A percentile compares a stretch with the other conserved stretches of the same genome.
Conservation (phyloP, 2,797 vertebrate species). For the Esox masquinongy region DNA sequence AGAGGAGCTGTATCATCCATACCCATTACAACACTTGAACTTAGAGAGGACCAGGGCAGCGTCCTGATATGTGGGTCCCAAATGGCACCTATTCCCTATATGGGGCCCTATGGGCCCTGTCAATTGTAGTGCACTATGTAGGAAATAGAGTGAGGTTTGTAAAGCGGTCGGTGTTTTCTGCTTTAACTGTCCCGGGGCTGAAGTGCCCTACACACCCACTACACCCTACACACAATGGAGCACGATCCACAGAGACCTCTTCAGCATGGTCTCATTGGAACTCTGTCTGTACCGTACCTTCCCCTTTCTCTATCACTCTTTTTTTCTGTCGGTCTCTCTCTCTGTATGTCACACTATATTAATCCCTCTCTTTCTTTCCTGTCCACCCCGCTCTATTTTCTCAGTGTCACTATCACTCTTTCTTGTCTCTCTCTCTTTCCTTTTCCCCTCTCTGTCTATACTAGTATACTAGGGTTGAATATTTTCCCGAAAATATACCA, state of each 20-base stretch:
- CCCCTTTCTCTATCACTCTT: slow-evolving; percentile 18
- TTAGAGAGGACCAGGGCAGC: slow-evolving; percentile 39
- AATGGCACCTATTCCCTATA: not conserved
- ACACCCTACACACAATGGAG: slow-evolving; percentile 57
- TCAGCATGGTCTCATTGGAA: slow-evolving; percentile 60
- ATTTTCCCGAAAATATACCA: no score
- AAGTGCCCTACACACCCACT: slow-evolving; percentile 54
- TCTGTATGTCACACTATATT: slow-evolving; percentile 14
- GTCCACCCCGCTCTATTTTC: slow-evolving; percentile 46
- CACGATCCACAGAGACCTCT: slow-evolving; percentile 59
- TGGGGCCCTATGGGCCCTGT: no score
- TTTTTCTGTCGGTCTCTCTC: not conserved
- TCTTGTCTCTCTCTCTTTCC: not conserved
- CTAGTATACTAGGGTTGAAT: no score
- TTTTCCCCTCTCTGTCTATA: no score
- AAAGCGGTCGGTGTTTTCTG: slow-evolving; percentile 50
- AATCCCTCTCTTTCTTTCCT: slow-evolving; percentile 9
- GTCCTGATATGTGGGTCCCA: not conserved
- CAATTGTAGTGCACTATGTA: not conserved
- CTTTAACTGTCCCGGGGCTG: slow-evolving; percentile 47
- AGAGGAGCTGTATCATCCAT: slow-evolving; percentile 43
- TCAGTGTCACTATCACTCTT: slow-evolving; percentile 56
- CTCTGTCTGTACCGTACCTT: slow-evolving; percentile 2
- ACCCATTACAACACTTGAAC: slow-evolving; percentile 62
- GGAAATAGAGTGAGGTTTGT: slow-evolving; percentile 41